A percentile compares a stretch with the other conserved stretches of the same genome.
Conservation (phyloP, 2,797 vertebrate genomes). For the Hypotaenidia okinawae region DNA sequence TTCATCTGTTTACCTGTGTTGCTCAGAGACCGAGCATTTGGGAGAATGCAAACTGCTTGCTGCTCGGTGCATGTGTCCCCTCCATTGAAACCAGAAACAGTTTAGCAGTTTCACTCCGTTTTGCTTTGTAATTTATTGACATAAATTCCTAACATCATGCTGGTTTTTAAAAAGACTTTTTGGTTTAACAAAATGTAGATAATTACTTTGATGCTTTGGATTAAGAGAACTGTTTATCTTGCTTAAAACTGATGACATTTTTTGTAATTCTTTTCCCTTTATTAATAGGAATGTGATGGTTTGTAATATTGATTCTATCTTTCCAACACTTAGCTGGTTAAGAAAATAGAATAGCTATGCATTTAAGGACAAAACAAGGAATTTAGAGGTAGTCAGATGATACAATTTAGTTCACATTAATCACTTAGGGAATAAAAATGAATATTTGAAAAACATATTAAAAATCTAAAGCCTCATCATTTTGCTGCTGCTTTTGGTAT, state of each 20-base stretch:
- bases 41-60: background rate
- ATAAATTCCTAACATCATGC: fast-evolving
- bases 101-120: background rate
- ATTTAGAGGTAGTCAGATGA: background rate
- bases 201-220: background rate
- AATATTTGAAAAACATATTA: background rate
- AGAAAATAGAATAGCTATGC: background rate
- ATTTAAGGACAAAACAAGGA: background rate
- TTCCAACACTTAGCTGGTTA: background rate
- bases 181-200: background rate
- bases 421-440: background rate
- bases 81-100: background rate
- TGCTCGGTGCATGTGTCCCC: background rate
- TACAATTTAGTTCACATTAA: background rate
- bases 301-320: background rate
- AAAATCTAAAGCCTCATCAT: background rate
- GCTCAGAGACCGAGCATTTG: background rate
- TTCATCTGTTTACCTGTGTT: background rate
- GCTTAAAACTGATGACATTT: background rate
- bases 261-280: background rate
- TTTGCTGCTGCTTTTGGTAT: background rate
- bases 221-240: background rate
- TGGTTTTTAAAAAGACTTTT: background rate
- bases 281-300: background rate
- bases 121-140: background rate